Evolutionary conservation across 2,113 vertebrate genomes (phyloP), one percentile per base, ranked within the genome.

Genomic region (Lynx canadensis): DNA sequence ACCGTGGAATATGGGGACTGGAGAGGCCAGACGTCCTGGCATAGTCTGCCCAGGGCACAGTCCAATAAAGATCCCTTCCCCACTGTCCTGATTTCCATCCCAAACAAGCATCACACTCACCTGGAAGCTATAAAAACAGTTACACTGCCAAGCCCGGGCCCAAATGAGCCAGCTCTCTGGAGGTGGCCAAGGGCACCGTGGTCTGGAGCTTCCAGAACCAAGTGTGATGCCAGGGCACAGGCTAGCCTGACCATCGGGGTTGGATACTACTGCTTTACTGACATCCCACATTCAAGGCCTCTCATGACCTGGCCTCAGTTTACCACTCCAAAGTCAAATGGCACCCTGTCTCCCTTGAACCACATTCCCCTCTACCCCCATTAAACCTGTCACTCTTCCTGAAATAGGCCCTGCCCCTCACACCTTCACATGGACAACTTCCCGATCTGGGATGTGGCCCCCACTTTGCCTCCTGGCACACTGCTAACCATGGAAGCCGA

Each of bases 231-330:
- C 71, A 57, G 71, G n/a, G 23, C 21, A 2, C 11, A 10, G 78
- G 45, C 29, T 12, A 68, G 55, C 41, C 21, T 15, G 23, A 41
- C 48, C 36, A 36, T 10, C 15, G 11, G 55, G 89, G n/a, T 14
- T n/a, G 0, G 2, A 41, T 1, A 1, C 15, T 14, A 0, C 55
- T 23, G 27, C 65, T 60, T 69, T 1, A 1, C 12, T n/a, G 68
- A n/a, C 15, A 27, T 41, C 45, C 78, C 55, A 10, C 12, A 1
- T 14, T 18, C 81, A 31, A 57, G 31, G 27, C 57, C 36, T 82
- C 36, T 57, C 12, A 1, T 7, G 45, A 23, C 1, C n/a, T 52
- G 55, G 66, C 68, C 68, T 90, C 55, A 18, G 23, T 41, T 31
- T 74, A 36, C 57, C 10, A 13, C 45, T 7, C 33, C 25, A 6